phyloP scores from a whole-genome alignment of 1,140 invertebrate species.

The Drosophila nebulosa region DNA sequence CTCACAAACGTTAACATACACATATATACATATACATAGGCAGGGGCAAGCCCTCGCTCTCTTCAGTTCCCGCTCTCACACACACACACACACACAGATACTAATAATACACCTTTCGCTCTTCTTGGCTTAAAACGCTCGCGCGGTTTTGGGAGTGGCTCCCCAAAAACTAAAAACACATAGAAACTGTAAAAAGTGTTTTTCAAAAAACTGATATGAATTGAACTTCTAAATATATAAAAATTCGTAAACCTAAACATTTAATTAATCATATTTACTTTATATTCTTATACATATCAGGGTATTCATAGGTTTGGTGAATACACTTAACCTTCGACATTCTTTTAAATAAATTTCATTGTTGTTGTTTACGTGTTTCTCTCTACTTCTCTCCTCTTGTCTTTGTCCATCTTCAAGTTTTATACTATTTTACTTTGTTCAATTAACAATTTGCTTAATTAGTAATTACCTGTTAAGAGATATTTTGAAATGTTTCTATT shows the following conservation, averaged over 20 bases:
- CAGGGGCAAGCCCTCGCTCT: constrained; percentile 34
- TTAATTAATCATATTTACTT: background rate
- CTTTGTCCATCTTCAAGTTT: constrained; percentile 7
- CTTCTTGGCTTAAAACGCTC: constrained; percentile 65
- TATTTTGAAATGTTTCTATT: constrained; percentile 42
- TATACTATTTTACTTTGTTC: constrained; percentile 1
- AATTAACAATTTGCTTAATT: constrained; percentile 60
- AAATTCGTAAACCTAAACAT: background rate
- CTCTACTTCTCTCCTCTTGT: background rate
- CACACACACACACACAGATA: constrained; percentile 1
- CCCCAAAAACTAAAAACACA: constrained; percentile 54
- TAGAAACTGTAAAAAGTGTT: constrained; percentile 15
- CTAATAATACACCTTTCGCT: constrained; percentile 18
- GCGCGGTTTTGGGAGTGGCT: constrained; percentile 71
- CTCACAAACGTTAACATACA: background rate
- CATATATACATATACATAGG: background rate
- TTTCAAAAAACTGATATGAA: constrained; percentile 13
- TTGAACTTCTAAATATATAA: background rate
- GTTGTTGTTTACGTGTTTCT: constrained; percentile 44
- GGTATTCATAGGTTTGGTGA: constrained; percentile 3
- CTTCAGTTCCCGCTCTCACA: constrained; percentile 39
- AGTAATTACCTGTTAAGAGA: constrained; percentile 57
- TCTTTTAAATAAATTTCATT: constrained; percentile 26
- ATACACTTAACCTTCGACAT: constrained; percentile 38
- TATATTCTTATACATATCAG: constrained; percentile 1